Evolutionary conservation across 1,140 invertebrate genomes (phyloP).

Genomic region (Archivesica marissinica): DNA sequence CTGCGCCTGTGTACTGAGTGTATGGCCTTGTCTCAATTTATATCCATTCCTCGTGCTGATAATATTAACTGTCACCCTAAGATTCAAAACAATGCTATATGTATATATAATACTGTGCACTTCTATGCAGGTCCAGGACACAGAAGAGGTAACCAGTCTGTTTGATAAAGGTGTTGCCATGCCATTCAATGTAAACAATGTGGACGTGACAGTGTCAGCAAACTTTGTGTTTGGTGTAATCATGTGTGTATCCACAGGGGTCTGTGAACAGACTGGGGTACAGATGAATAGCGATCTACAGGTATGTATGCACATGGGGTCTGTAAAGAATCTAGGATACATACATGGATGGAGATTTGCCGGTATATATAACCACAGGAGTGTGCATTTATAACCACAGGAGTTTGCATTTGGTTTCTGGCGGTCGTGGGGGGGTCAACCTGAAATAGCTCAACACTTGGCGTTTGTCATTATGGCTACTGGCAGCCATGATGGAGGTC

Average conservation of each 20-base stretch:
- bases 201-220: slow-evolving; percentile 68
- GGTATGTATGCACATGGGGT: no score
- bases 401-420: no score
- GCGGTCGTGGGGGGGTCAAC: no score
- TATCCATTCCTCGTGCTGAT: not conserved
- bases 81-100: no score
- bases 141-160: slow-evolving; percentile 57
- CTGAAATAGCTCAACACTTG: no score
- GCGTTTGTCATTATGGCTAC: no score
- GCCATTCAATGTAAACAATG: slow-evolving; percentile 72
- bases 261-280: not conserved
- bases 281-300: slow-evolving; percentile 40
- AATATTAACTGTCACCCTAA: no score
- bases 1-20: not conserved
- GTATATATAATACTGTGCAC: not conserved
- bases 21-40: not conserved
- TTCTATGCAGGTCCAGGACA: slow-evolving; percentile 60
- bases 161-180: slow-evolving; percentile 64
- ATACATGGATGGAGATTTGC: no score
- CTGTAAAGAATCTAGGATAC: no score
- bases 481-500: no score
- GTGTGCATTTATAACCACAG: no score
- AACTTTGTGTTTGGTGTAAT: slow-evolving; percentile 67
- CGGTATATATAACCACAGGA: no score
- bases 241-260: slow-evolving; percentile 8